Evolutionary conservation across 2,113 vertebrate genomes (phyloP), one percentile per base, ranked within the genome.

Genomic region (Podarcis raffonei): DNA sequence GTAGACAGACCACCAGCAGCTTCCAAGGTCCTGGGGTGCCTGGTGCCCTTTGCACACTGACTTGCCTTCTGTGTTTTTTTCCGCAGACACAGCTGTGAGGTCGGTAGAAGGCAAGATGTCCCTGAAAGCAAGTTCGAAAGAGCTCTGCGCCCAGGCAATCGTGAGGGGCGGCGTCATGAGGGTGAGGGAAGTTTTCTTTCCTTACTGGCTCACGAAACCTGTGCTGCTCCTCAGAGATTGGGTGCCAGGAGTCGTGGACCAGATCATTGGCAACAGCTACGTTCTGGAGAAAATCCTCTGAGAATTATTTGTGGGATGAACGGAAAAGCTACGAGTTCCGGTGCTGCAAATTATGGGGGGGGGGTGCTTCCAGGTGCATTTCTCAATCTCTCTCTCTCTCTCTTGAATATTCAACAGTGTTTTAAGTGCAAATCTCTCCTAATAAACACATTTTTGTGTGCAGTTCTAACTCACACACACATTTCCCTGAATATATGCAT

Each of bases 101-200:
- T 9, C 4, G 1, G 30, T 93, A 2, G 75, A 75, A 20, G 77
- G 83, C 42, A 93, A 91, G 84, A 35, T 90, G 3, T 81, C 57
- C 15, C n/a, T 81, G 75, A 9, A 3, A 20, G 59, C 92, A 6
- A 89, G 79, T 35, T 65, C 93, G 0, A 94, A 94, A 71, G 89
- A 89, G 32, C 89, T 88, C 8, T 94, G 93, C 22, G 92, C 93
- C 20, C 77, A n/a, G 22, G 82, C 32, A n/a, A 71, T 94, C 23
- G 93, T 94, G 59, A 86, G 30, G 20, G 93, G 89, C 0, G 90
- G 90, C 1, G 83, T 85, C 23, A 57, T 94, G 83, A 37, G 90
- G 71, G 48, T 81, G 27, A 87, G 88, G 16, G 93, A 94, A 12
- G 30, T 94, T 2, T 81, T 93, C 84, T 94, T 88, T 81, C 93